Evolutionary conservation across 2,113 vertebrate species (phyloP).

Genomic region (Emydocephalus ijimae): DNA sequence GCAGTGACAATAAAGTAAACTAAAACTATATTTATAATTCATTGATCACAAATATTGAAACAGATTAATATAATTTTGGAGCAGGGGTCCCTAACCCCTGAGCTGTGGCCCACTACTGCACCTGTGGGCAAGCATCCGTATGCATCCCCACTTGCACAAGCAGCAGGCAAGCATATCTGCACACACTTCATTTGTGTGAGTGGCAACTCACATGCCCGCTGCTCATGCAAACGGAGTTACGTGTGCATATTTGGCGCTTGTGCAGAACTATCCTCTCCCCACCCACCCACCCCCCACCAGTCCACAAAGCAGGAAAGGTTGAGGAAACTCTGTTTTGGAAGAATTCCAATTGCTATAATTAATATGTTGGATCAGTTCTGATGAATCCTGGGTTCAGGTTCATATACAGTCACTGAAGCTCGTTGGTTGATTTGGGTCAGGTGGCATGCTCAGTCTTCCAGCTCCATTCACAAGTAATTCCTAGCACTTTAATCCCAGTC

Average conservation of each 20-base stretch:
- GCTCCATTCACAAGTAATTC: background rate
- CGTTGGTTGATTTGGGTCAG: background rate
- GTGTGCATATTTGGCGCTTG: background rate
- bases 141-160: background rate
- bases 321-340: background rate
- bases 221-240: background rate
- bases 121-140: rapidly evolving
- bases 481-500: background rate
- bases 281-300: too few species aligned
- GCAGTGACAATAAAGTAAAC: too few species aligned
- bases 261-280: background rate
- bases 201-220: background rate
- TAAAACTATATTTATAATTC: background rate
- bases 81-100: background rate
- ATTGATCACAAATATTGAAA: background rate
- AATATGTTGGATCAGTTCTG: background rate
- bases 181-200: background rate
- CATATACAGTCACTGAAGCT: background rate
- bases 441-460: background rate
- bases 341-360: background rate
- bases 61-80: background rate
- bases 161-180: background rate
- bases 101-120: too few species aligned
- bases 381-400: background rate
- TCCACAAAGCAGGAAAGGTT: background rate